Base-by-base conservation (phyloP, 2,113 vertebrate genomes). In the Cardinalis cardinalis region DNA sequence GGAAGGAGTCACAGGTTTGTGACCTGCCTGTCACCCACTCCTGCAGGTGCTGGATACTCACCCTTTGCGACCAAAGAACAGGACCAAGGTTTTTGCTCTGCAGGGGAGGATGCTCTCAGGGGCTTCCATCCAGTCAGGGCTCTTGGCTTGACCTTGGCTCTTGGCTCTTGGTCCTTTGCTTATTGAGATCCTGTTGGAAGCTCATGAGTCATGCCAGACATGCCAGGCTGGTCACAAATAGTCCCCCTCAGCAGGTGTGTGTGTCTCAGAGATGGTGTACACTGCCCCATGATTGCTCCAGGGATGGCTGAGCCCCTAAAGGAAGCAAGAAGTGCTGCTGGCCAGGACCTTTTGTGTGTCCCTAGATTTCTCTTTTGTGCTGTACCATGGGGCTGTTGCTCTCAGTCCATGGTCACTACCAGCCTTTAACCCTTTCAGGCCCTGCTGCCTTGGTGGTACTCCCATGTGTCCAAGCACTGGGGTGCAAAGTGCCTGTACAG, bases 221-320 rank as follows among this genome's bases (percentile, higher is more conserved):
- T 23, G 17, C 41, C 28, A 34, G 38, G 12, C 31, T 84, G 19
- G 16, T 41, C 40, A 40, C 29, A 69, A 59, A 59, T 0, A 17
- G 60, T 18, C 58, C 29, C 40, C 0, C 1, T 21, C 25, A 44
- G 41, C 17, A 21, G 1, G 14, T 44, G 23, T 44, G 40, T 18
- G 26, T 59, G 10, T 81, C 70, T 84, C 61, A 23, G 38, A 82
- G 32, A 11, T 63, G 32, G 2, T 61, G 40, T 14, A 31, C 32
- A 6, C 1, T 7, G 48, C 44, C 63, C 52, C 32, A 7, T 18
- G 19, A 20, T 40, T 75, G 14, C 15, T 76, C 21, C 6, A 9
- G 32, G 26, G 14, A 24, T 8, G 18, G 13, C 4, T 0, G 0
- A 55, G 18, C 15, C 40, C 48, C 18, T 56, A 36, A 52, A 86